Base-by-base conservation (phyloP, 2,888 invertebrate species). In the Ferrisia virgata region DNA sequence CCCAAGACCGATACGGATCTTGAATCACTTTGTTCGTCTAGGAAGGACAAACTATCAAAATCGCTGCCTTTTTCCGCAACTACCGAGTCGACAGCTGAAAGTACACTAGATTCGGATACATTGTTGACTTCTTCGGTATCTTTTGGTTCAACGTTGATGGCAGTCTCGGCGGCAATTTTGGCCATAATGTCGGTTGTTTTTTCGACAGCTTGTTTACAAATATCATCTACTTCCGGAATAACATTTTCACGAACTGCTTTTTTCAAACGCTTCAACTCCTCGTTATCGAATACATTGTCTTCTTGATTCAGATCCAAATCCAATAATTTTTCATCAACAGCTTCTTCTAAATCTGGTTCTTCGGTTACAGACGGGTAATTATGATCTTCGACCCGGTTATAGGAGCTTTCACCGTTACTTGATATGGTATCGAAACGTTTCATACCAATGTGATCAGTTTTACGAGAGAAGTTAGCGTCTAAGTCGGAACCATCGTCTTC, bases 191-290 rank as follows among this genome's bases (percentile, higher is more conserved):
- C 86, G 72, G 86, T 85, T 0, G 86, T 87, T 9, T 86, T 86
- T 47, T 86, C 86, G 39, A 86, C 86, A 1, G 87, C 87, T 76
- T 86, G 86, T 80, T 86, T 86, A 47, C 86, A 86, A 39, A 87
- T 87, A 22, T 85, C 85, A 36, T 87, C 86, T 1, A 87, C 87
- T 40, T 86, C 86, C 8, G 86, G 85, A 28, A 85, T 85, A 4
- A 86, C 87, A 15, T 85, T 86, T 53, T 87, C 86, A 2, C 87
- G 86, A 47, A 87, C 69, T 1, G 18, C 15, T 15, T 85, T 78
- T 15, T 40, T 40, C 28, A 58, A 15, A 0, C 83, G 84, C 33
- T 28, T 72, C 11, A 39, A 43, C 4, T 86, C 84, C 8, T 84
- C 84, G 15, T 47, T 58, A 25, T 83, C 81, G 18, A 85, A 84